Percentiles rank a stretch among this genome's conserved stretches.
These are phyloP conservation scores for Myotis vivesi DNA, from an alignment of 2,797 vertebrate genomes.

Conservation along the genomic window DNA sequence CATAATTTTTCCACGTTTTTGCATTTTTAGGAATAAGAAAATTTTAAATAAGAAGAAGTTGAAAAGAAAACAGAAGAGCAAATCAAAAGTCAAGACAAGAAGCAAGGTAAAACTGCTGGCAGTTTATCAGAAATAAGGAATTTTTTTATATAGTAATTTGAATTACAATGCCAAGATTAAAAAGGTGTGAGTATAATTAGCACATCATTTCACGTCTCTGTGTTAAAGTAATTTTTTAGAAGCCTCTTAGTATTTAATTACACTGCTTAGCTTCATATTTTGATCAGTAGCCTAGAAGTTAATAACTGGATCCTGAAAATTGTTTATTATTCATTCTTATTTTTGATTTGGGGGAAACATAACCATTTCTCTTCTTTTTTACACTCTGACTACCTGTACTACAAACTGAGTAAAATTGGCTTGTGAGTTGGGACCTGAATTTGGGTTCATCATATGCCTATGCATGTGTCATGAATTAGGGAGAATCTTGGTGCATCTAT, in stretches of 20 bases:
- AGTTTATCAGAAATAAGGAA: constrained; percentile 6
- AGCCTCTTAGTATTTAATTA: neutral
- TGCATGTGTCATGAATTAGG: neutral
- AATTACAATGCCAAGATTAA: constrained; percentile 36
- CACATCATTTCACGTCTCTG: neutral
- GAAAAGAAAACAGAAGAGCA: constrained; percentile 98
- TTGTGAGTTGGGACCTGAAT: neutral
- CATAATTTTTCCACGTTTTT: constrained; percentile 39
- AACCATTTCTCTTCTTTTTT: neutral
- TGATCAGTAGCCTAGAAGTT: neutral
- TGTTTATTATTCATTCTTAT: neutral
- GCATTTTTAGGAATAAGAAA: constrained; percentile 94
- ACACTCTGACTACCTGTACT: neutral
- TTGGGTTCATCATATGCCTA: neutral
- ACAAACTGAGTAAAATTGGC: constrained; percentile 3
- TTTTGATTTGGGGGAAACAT: neutral
- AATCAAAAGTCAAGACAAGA: constrained; percentile 98
- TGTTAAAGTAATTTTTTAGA: constrained; percentile 24
- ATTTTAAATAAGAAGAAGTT: constrained; percentile 98
- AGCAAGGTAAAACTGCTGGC: constrained; percentile 90
- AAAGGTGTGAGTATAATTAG: neutral
- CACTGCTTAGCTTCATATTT: constrained; percentile 24
- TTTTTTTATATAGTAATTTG: constrained; percentile 31
- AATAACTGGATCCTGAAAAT: constrained; percentile 23
- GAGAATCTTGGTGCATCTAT: neutral